Evolutionary conservation across 92 coral and sea anemone genomes (phyloP).

Genomic region (Nematostella vectensis): DNA sequence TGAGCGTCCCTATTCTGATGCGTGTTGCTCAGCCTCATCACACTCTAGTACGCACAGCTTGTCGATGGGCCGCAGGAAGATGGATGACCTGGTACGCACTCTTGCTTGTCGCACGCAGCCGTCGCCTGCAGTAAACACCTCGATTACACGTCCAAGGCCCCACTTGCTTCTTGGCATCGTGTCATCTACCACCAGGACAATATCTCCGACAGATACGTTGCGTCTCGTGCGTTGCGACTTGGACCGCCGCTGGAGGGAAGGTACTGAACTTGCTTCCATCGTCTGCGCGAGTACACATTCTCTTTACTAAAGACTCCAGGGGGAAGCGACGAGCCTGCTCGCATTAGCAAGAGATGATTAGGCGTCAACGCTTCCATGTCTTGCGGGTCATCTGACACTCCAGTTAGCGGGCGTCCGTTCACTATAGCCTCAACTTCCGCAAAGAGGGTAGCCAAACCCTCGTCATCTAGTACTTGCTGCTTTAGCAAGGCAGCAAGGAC

Average conservation of each 20-base stretch:
- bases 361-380: conserved; percentile 43
- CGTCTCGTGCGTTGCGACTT: conserved; percentile 12
- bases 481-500: not conserved
- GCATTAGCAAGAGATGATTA: conserved; percentile 28
- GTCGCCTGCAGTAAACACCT: conserved; percentile 14
- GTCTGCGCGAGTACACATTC: conserved; percentile 25
- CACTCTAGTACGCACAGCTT: conserved; percentile 31
- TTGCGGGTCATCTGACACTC: conserved; percentile 40
- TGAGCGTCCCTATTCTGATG: too few relatives aligned
- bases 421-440: conserved; percentile 49
- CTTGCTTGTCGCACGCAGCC: conserved; percentile 25
- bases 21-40: too few relatives aligned
- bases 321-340: conserved; percentile 19
- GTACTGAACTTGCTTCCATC: conserved; percentile 35
- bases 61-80: conserved; percentile 19
- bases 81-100: conserved; percentile 18
- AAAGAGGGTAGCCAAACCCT: conserved; percentile 38
- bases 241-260: conserved; percentile 7
- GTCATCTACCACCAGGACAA: conserved; percentile 18
- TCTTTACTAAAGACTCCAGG: conserved; percentile 23
- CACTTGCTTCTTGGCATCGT: conserved; percentile 16
- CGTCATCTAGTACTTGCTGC: conserved; percentile 12
- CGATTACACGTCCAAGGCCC: conserved; percentile 21
- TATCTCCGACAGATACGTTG: conserved; percentile 10
- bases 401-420: conserved; percentile 42